phyloP scores from a whole-genome alignment of 2,888 invertebrate species.

The Drosophila quinaria region DNA sequence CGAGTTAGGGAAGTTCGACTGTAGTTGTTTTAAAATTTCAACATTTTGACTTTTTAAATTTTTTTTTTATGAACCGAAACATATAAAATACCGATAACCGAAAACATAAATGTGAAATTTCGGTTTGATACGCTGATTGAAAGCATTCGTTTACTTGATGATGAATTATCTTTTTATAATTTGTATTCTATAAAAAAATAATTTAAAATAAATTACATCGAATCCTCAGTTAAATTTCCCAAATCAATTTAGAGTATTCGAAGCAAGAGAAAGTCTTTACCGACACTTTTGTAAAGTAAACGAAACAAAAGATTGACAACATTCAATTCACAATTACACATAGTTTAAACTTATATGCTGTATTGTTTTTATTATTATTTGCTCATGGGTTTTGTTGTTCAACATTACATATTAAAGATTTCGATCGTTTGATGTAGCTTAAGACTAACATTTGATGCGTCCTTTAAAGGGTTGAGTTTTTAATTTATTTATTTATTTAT shows the following conservation, averaged over 20 bases:
- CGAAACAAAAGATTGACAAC: background rate
- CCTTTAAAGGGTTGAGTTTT: conserved; percentile 42
- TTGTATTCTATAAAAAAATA: too few species aligned
- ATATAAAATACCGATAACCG: too few species aligned
- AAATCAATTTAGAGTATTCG: background rate
- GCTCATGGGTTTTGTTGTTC: conserved; percentile 51
- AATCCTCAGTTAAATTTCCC: background rate
- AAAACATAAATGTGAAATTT: too few species aligned
- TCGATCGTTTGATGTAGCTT: conserved; percentile 66
- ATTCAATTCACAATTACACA: conserved; percentile 35
- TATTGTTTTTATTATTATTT: conserved; percentile 47
- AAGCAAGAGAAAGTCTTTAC: background rate
- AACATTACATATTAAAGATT: conserved; percentile 66
- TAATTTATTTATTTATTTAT: conserved; percentile 14
- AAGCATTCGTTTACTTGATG: too few species aligned
- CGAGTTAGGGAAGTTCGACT: too few species aligned
- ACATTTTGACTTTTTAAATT: too few species aligned
- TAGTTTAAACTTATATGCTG: conserved; percentile 53
- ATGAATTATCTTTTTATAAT: too few species aligned
- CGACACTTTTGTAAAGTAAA: background rate
- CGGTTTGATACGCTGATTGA: too few species aligned
- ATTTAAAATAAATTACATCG: too few species aligned
- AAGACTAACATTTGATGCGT: conserved; percentile 65
- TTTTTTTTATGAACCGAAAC: too few species aligned
- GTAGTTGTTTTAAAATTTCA: too few species aligned